Evolutionary conservation across 1,140 invertebrate genomes (phyloP).

Genomic region (Drosophila nigromelanica): DNA sequence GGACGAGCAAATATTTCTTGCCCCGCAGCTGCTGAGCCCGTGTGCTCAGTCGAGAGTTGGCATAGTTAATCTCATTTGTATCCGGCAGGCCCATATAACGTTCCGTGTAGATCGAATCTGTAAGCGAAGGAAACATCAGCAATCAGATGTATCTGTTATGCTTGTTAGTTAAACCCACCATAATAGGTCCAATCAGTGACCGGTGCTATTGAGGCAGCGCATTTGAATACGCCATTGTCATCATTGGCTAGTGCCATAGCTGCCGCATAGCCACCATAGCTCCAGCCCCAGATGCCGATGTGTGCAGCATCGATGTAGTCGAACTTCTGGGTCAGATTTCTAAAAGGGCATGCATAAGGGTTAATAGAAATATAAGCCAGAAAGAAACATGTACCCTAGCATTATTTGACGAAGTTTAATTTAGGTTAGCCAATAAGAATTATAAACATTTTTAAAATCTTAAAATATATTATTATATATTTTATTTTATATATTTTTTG

Average conservation of each 20-base stretch:
- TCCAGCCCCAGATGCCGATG: slow-evolving; percentile 95
- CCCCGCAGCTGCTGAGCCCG: slow-evolving; percentile 88
- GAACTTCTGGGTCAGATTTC: slow-evolving; percentile 86
- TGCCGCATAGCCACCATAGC: slow-evolving; percentile 96
- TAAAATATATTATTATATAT: too few species aligned
- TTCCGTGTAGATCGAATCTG: slow-evolving; percentile 98
- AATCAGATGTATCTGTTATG: not conserved
- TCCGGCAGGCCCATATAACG: slow-evolving; percentile 95
- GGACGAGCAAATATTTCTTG: slow-evolving; percentile 93
- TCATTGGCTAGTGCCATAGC: slow-evolving; percentile 92
- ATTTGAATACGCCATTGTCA: slow-evolving; percentile 89
- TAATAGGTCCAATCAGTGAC: slow-evolving; percentile 95
- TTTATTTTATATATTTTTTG: too few species aligned
- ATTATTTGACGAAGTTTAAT: too few species aligned
- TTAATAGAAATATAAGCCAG: not conserved
- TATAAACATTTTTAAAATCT: too few species aligned
- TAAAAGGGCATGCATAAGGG: slow-evolving; percentile 63
- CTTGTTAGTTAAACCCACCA: slow-evolving; percentile 85
- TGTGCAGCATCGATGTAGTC: slow-evolving; percentile 89
- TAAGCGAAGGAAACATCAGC: slow-evolving; percentile 43
- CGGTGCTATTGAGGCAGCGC: slow-evolving; percentile 97
- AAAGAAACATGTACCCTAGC: not conserved
- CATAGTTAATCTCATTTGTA: slow-evolving; percentile 91
- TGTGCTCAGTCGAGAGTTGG: slow-evolving; percentile 89
- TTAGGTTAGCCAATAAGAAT: too few species aligned